A percentile compares a stretch with the other conserved stretches of the same genome.
Conservation (phyloP, 2,888 invertebrate species). For the Bruchidius siliquastri region DNA sequence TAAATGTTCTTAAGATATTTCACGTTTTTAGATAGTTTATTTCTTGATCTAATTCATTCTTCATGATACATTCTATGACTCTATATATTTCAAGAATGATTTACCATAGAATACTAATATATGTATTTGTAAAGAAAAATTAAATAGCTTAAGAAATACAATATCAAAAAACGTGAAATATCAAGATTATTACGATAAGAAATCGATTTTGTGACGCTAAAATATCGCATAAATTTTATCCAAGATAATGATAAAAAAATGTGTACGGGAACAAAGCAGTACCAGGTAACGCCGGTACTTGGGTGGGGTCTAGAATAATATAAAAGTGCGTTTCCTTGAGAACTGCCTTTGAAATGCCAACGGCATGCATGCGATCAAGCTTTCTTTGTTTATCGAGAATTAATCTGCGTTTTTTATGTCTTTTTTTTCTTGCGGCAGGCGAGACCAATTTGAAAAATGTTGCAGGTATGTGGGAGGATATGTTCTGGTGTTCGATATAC, state of each 20-base stretch:
- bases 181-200: too few relatives aligned
- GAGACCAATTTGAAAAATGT: slow-evolving; percentile 3
- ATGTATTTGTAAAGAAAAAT: too few relatives aligned
- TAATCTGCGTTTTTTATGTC: slow-evolving; percentile 8
- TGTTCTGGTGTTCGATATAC: background rate
- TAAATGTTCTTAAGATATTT: too few relatives aligned
- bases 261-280: background rate
- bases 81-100: too few relatives aligned
- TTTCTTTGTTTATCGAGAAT: slow-evolving; percentile 15
- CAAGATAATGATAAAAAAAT: background rate
- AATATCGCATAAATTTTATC: background rate
- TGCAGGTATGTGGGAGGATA: background rate
- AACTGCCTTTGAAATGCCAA: slow-evolving; percentile 20
- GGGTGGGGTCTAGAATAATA: slow-evolving; percentile 16
- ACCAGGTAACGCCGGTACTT: background rate
- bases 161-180: too few relatives aligned
- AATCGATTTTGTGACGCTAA: background rate
- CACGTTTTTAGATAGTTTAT: too few relatives aligned
- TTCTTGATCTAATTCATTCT: too few relatives aligned
- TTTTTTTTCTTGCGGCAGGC: slow-evolving; percentile 9
- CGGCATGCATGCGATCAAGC: slow-evolving; percentile 2
- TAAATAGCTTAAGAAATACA: too few relatives aligned
- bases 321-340: slow-evolving; percentile 23
- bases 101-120: too few relatives aligned
- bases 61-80: too few relatives aligned